These are phyloP conservation scores for Carposina sasakii DNA, from an alignment of 1,140 invertebrate genomes.

Conservation along the genomic window DNA sequence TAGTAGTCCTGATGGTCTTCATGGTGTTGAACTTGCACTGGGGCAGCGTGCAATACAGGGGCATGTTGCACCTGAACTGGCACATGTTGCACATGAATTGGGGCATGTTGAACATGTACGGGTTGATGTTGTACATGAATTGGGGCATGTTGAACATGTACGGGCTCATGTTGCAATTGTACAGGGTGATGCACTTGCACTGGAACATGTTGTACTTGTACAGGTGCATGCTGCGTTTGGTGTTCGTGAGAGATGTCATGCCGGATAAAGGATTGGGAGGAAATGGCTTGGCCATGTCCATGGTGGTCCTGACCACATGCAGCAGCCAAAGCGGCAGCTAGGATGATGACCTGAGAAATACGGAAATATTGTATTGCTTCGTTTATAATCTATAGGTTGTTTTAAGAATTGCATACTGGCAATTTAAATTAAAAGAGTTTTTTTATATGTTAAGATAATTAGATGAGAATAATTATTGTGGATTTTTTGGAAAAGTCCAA, in stretches of 20 bases:
- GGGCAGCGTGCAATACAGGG: not conserved
- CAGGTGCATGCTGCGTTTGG: not conserved
- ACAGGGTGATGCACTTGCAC: slow-evolving; percentile 9
- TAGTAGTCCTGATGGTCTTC: slow-evolving; percentile 33
- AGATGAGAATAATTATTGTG: too few relatives aligned
- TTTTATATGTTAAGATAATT: too few relatives aligned
- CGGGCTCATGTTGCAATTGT: not conserved
- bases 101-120: too few relatives aligned
- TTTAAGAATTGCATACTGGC: too few relatives aligned
- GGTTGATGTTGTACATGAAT: slow-evolving; percentile 9
- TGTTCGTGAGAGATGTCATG: slow-evolving; percentile 11
- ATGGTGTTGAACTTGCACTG: slow-evolving; percentile 6
- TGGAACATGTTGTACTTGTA: not conserved
- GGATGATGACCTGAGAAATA: slow-evolving; percentile 23
- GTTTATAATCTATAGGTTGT: too few relatives aligned
- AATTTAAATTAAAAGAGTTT: too few relatives aligned
- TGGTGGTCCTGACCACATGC: slow-evolving; percentile 24
- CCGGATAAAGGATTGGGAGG: slow-evolving; percentile 23
- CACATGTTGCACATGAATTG: too few relatives aligned
- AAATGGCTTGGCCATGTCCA: slow-evolving; percentile 24
- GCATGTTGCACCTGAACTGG: too few relatives aligned
- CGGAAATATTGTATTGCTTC: too few relatives aligned
- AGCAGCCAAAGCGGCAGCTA: slow-evolving; percentile 21
- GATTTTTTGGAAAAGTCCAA: too few relatives aligned
- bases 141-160: not conserved